Evolutionary conservation across 2,797 vertebrate species (phyloP).

Genomic region (Myotis planiceps): DNA sequence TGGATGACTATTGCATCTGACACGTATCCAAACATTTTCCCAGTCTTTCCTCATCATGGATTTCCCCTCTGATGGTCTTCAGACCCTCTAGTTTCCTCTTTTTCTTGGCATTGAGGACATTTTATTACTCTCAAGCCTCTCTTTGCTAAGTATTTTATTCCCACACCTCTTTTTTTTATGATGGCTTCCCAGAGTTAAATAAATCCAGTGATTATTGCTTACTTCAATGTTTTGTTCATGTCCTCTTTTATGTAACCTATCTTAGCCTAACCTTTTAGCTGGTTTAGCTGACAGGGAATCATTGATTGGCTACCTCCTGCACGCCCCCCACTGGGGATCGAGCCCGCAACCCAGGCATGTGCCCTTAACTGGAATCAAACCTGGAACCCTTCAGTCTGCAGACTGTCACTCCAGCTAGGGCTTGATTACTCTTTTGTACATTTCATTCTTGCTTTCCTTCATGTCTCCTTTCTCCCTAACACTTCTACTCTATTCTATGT

Average conservation of each 20-base stretch:
- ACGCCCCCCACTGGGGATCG: too few species aligned
- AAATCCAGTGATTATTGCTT: neutral
- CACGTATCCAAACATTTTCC: neutral
- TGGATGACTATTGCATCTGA: neutral
- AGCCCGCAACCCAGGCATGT: too few species aligned
- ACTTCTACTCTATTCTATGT: neutral
- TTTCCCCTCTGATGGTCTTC: slow-evolving; percentile 5
- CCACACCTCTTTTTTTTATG: neutral
- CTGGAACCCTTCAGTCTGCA: too few species aligned
- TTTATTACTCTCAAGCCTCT: neutral
- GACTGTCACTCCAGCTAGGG: too few species aligned
- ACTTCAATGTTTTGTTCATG: neutral
- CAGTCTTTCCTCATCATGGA: neutral
- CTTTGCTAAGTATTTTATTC: neutral
- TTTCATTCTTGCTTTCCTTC: neutral
- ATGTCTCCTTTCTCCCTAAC: neutral
- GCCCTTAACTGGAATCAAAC: too few species aligned
- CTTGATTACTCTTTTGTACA: neutral
- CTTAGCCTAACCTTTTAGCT: neutral
- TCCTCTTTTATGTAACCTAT: neutral
- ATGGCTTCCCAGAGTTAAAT: neutral
- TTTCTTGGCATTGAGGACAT: neutral
- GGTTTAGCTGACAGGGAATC: neutral
- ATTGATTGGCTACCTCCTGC: too few species aligned
- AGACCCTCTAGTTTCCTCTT: slow-evolving; percentile 1